Percentiles rank a stretch among this genome's conserved stretches.
Evolutionary conservation across 2,113 vertebrate genomes (phyloP).

Genomic region (Pardalotus punctatus): DNA sequence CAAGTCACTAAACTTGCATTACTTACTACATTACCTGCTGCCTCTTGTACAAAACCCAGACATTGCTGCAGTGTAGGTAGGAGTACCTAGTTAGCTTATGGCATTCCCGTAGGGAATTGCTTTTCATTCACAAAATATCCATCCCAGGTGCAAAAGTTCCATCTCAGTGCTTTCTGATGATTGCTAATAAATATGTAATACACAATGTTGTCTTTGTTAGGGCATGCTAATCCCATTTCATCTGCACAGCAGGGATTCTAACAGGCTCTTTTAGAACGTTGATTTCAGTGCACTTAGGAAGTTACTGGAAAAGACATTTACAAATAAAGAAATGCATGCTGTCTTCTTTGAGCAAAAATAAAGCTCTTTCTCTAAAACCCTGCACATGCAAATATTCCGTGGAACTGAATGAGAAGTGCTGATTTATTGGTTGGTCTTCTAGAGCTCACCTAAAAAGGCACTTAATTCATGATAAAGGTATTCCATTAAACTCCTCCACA

Average conservation of each 20-base stretch:
- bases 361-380: not conserved
- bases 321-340: not conserved
- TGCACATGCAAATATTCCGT: not conserved
- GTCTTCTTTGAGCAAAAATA: not conserved
- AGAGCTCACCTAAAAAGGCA: not conserved
- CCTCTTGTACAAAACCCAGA: not conserved
- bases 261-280: not conserved
- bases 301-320: constrained; percentile 38
- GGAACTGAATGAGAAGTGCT: not conserved
- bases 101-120: not conserved
- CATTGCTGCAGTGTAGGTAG: not conserved
- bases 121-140: not conserved
- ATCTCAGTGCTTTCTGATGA: not conserved
- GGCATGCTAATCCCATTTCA: not conserved
- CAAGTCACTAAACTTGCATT: not conserved
- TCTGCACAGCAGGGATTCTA: not conserved
- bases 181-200: not conserved
- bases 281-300: not conserved
- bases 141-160: not conserved
- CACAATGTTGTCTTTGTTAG: not conserved
- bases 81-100: constrained; percentile 57
- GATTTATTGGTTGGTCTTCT: not conserved
- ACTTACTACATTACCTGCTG: not conserved
- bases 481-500: not conserved
- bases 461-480: not conserved